Conservation (phyloP, 1,140 invertebrate species). For the Leptopilina clavipes region DNA sequence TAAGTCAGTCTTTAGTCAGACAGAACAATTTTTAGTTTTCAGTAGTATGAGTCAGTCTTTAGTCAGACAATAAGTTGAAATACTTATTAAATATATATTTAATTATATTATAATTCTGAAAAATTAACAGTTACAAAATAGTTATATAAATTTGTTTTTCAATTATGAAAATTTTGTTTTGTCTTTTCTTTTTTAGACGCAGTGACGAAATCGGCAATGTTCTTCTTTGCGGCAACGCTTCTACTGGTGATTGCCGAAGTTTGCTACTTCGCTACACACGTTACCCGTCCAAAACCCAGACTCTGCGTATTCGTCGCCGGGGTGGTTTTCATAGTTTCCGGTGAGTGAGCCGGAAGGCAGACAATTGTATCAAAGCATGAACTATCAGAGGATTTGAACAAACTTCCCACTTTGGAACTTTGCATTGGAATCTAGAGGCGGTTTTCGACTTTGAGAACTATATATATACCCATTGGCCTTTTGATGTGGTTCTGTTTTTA, state of each 20-base stretch:
- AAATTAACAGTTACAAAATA: too few relatives aligned
- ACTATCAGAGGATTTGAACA: constrained; percentile 28
- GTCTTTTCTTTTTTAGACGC: constrained; percentile 75
- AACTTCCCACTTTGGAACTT: constrained; percentile 23
- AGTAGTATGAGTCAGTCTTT: too few relatives aligned
- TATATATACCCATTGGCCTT: background rate
- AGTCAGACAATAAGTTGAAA: too few relatives aligned
- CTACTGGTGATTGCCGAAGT: constrained; percentile 80
- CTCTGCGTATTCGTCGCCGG: constrained; percentile 81
- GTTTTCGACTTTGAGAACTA: background rate
- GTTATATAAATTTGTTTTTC: constrained; percentile 29
- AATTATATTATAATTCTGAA: too few relatives aligned
- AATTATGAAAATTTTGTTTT: constrained; percentile 49
- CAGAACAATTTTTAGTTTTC: too few relatives aligned
- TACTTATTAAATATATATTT: too few relatives aligned
- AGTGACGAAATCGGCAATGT: constrained; percentile 81
- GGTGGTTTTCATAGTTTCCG: constrained; percentile 77
- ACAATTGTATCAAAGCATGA: constrained; percentile 30
- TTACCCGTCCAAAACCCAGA: constrained; percentile 73
- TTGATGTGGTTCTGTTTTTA: background rate
- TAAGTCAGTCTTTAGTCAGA: too few relatives aligned
- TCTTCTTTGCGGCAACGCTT: constrained; percentile 78
- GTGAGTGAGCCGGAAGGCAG: constrained; percentile 50
- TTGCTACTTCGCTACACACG: constrained; percentile 78
- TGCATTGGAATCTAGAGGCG: constrained; percentile 9